Evolutionary conservation across 2,113 vertebrate genomes (phyloP).

Genomic region (Toxotes jaculatrix): DNA sequence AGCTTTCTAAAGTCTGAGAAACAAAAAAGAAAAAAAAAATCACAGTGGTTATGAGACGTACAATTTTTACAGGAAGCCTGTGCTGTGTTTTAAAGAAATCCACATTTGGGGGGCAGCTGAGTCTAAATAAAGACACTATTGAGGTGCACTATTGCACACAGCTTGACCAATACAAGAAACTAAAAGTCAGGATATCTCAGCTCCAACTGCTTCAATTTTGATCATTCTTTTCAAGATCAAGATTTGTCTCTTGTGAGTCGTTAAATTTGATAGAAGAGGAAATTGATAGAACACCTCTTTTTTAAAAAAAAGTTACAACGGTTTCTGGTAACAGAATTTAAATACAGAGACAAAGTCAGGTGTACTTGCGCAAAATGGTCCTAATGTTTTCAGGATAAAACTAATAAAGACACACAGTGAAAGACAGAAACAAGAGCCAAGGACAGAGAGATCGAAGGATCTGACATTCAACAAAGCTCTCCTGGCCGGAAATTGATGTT

Average conservation of each 20-base stretch:
- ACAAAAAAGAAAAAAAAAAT: neutral
- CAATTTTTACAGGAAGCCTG: neutral
- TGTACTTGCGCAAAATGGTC: no score
- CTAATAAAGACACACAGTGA: no score
- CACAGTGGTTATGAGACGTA: neutral
- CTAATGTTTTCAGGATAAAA: neutral
- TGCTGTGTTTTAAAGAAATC: neutral
- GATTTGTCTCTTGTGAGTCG: neutral
- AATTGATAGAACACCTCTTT: neutral
- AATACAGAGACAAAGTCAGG: no score
- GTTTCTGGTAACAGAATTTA: neutral
- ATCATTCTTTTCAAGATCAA: neutral
- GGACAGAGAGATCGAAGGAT: neutral
- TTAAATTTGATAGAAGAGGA: neutral
- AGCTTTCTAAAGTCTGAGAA: neutral
- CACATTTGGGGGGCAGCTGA: neutral
- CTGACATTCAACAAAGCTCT: neutral
- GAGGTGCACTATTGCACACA: slow-evolving; percentile 11
- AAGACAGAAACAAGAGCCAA: neutral
- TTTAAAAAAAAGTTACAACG: neutral
- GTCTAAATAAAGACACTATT: neutral
- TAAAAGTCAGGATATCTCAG: neutral
- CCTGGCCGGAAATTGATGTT: neutral
- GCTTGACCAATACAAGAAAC: neutral
- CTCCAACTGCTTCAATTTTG: neutral